Conservation (phyloP, 2,113 vertebrate genomes). For the Notothenia rossii region DNA sequence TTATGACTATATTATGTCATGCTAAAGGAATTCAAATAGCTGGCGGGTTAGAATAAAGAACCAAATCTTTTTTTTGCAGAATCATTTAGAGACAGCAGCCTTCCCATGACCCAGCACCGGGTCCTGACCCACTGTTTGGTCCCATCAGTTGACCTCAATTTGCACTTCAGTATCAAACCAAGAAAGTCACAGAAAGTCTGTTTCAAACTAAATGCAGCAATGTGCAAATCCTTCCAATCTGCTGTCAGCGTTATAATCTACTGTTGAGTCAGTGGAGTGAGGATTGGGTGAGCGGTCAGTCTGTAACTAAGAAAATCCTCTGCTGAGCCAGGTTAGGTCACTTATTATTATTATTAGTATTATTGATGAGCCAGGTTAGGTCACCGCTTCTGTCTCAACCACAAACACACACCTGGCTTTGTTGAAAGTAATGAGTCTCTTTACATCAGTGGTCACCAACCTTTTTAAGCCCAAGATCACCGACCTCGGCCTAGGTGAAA, state of each 20-base stretch:
- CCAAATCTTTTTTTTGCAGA: background rate
- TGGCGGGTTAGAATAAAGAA: background rate
- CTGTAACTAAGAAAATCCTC: no score
- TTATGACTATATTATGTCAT: slow-evolving; percentile 43
- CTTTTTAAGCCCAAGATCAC: no score
- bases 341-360: no score
- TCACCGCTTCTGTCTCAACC: no score
- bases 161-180: slow-evolving; percentile 44
- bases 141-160: slow-evolving; percentile 49
- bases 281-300: no score
- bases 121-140: slow-evolving; percentile 42
- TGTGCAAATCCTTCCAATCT: slow-evolving; percentile 5
- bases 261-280: background rate
- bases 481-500: no score
- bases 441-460: no score
- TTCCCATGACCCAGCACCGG: slow-evolving; percentile 45
- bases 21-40: slow-evolving; percentile 28
- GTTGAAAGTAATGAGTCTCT: no score
- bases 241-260: background rate
- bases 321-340: no score
- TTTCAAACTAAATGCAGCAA: background rate
- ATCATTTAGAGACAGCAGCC: background rate
- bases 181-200: slow-evolving; percentile 10
- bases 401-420: no score
- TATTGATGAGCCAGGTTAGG: no score